Evolutionary conservation across 2,113 vertebrate genomes (phyloP).

Genomic region (Pseudorasbora parva): DNA sequence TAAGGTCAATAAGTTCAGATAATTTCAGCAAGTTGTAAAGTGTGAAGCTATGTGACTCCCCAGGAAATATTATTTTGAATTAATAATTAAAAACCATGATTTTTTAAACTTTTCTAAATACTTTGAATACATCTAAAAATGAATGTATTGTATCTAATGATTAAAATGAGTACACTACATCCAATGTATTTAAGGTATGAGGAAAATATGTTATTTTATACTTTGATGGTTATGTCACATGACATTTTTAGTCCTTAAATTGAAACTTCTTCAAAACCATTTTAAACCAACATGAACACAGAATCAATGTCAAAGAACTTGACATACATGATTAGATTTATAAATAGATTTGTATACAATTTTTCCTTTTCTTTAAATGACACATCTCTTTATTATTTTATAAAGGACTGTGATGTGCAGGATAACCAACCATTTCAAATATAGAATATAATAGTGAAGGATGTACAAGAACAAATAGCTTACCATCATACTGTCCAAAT

Average conservation of each 20-base stretch:
- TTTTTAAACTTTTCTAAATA: neutral
- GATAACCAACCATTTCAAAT: neutral
- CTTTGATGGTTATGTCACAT: neutral
- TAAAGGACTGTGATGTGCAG: neutral
- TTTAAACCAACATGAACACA: neutral
- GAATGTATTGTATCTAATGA: neutral
- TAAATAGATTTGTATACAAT: neutral
- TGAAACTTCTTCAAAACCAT: neutral
- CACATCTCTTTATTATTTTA: neutral
- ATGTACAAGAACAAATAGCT: neutral
- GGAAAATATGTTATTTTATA: neutral
- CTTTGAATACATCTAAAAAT: neutral
- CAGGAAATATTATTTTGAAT: neutral
- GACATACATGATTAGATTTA: neutral
- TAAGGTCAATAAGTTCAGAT: neutral
- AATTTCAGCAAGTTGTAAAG: neutral
- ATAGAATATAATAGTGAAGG: neutral
- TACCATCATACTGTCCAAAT: slow-evolving; percentile 83
- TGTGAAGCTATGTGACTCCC: neutral
- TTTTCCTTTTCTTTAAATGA: neutral
- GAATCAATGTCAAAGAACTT: neutral
- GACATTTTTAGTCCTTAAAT: neutral
- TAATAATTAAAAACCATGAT: neutral
- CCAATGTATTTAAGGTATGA: neutral
- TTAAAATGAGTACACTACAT: neutral